Percentiles rank a stretch among this genome's conserved stretches.
phyloP scores from a whole-genome alignment of 2,797 vertebrate genomes.

The Poecilia wingei region DNA sequence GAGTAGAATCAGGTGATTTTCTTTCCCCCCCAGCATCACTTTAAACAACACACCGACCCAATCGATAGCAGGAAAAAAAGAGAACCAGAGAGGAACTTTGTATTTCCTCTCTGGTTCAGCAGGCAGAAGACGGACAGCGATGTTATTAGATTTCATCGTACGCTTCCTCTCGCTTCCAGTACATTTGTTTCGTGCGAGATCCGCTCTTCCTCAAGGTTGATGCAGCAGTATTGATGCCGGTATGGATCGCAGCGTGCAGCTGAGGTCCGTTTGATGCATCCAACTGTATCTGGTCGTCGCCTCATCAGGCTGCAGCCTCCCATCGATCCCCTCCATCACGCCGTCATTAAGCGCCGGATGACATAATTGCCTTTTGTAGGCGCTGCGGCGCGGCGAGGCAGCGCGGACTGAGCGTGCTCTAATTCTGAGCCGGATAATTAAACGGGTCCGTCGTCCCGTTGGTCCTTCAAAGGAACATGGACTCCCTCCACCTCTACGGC shows the following conservation, averaged over 20 bases:
- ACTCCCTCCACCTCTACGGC: slow-evolving; percentile 8
- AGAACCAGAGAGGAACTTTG: slow-evolving; percentile 3
- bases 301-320: slow-evolving; percentile 56
- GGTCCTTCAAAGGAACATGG: slow-evolving; percentile 42
- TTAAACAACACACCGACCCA: neutral
- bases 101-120: slow-evolving; percentile 20
- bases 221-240: slow-evolving; percentile 57
- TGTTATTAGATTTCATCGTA: slow-evolving; percentile 45
- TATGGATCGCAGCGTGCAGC: slow-evolving; percentile 59
- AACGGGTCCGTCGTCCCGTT: slow-evolving; percentile 54
- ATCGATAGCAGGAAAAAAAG: neutral
- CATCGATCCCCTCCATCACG: slow-evolving; percentile 69
- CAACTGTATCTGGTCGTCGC: slow-evolving; percentile 60
- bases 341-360: slow-evolving; percentile 64
- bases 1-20: neutral
- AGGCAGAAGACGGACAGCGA: slow-evolving; percentile 28
- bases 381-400: slow-evolving; percentile 25
- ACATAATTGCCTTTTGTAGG: slow-evolving; percentile 72
- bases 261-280: slow-evolving; percentile 60
- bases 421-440: slow-evolving; percentile 68
- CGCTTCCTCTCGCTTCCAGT: slow-evolving; percentile 37
- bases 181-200: slow-evolving; percentile 51
- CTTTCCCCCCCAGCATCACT: neutral
- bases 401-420: slow-evolving; percentile 38
- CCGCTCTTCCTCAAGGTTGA: slow-evolving; percentile 49